Base-by-base conservation (phyloP, 1,140 invertebrate species). In the Drosophila punjabiensis region DNA sequence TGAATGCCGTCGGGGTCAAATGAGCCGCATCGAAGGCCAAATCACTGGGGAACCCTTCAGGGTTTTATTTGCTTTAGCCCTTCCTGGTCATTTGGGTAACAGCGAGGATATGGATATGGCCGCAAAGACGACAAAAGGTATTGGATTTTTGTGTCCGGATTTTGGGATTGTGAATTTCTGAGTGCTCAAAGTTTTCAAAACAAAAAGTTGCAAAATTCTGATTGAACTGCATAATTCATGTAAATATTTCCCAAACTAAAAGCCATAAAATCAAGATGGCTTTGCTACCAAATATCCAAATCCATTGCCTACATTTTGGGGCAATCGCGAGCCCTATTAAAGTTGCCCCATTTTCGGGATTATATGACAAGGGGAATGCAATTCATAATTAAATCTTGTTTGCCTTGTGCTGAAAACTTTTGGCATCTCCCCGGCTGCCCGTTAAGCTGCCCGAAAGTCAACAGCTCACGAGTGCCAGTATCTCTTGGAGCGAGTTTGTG, bases 21-120 rank as follows among this genome's bases (percentile, higher is more conserved):
- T 89, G 86, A 89, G 78, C 66, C 84, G 81, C 81, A 89, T 67
- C 77, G 59, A 66, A 76, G 76, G 65, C 55, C 73, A 81, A 88
- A 84, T 89, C 85, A 66, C 78, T 52, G 71, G 81, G 84, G 78
- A 81, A 64, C 50, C 74, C 67, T 70, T 81, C 60, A 24, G 77
- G 55, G 47, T 59, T 68, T 80, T 67, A 62, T 64, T 81, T 85
- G 43, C 33, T 41, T 76, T 61, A 59, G 50, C 37, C 50, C 55
- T 62, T 71, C 39, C 41, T 58, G 50, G 33, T 35, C 39, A 71
- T 39, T 64, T 70, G 39, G 39, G 4, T 35, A 33, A 50, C 48
- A 52, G 64, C 28, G 68, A 33, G 68, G 48, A 45, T 30, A 67
- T 68, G 64, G 47, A 68, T 68, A 70, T 70, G 63, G 32, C 32